These are phyloP conservation scores for Patagioenas fasciata DNA, from an alignment of 2,113 vertebrate genomes.

Conservation along the genomic window DNA sequence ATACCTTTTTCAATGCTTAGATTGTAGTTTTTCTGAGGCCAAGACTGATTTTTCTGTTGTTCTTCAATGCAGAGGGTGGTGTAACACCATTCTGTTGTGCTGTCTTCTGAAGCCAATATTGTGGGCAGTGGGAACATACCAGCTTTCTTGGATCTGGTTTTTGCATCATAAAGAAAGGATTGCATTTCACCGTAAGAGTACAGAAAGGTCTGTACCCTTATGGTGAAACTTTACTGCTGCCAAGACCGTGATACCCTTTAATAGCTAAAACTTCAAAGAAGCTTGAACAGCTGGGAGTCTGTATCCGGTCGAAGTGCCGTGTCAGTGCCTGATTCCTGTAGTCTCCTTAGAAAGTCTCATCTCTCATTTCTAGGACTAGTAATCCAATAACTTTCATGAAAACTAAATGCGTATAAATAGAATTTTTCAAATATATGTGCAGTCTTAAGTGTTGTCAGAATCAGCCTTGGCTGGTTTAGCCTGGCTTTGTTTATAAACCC, in stretches of 20 bases:
- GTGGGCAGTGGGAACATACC: neutral
- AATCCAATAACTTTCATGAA: neutral
- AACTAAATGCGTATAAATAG: neutral
- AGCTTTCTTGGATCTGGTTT: neutral
- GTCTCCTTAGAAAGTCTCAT: neutral
- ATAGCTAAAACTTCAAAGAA: neutral
- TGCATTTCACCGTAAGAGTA: neutral
- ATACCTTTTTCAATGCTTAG: neutral
- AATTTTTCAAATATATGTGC: neutral
- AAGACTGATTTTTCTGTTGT: neutral
- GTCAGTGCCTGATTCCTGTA: neutral
- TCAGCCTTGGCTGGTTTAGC: neutral
- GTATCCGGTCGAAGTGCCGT: neutral
- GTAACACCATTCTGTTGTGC: neutral
- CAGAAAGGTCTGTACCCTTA: neutral
- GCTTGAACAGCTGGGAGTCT: neutral
- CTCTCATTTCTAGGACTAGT: neutral
- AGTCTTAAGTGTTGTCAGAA: neutral
- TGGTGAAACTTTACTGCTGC: neutral
- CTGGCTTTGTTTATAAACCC: slow-evolving; percentile 4
- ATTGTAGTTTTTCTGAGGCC: neutral
- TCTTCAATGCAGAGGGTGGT: neutral
- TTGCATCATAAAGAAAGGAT: neutral
- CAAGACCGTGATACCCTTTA: neutral
- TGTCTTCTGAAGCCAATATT: neutral